Conservation (phyloP, 1,140 invertebrate species). For the Nymphalis io region DNA sequence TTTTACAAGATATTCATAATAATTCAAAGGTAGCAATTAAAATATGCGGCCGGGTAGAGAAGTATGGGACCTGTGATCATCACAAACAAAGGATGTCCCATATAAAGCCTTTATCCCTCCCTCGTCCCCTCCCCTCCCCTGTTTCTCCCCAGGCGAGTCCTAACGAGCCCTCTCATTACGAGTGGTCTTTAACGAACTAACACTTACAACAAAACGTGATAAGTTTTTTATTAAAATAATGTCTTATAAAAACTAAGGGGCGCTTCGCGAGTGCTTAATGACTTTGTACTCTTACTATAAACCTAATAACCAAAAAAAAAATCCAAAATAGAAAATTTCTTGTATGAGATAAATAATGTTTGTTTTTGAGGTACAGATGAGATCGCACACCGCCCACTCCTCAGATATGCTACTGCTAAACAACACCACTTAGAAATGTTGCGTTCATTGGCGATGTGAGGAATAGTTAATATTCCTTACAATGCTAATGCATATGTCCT, state of each 20-base stretch:
- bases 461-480: no score
- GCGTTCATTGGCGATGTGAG: no score
- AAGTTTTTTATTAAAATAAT: conserved; percentile 14
- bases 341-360: no score
- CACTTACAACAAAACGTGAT: conserved; percentile 22
- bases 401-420: no score
- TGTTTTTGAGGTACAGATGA: no score
- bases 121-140: neutral
- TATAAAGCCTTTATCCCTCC: conserved; percentile 7
- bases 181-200: conserved; percentile 27
- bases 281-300: neutral
- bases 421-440: no score
- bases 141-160: conserved; percentile 6
- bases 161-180: conserved; percentile 33
- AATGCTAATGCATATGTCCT: no score
- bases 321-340: no score
- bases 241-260: neutral
- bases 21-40: conserved; percentile 5
- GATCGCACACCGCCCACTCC: no score
- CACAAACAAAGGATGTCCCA: conserved; percentile 28
- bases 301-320: no score
- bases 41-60: neutral
- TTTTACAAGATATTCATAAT: conserved; percentile 5
- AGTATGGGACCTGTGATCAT: conserved; percentile 1
- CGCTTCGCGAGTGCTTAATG: neutral